A percentile compares a stretch with the other conserved stretches of the same genome.
phyloP scores from a whole-genome alignment of 2,113 vertebrate genomes.

The Syngnathus scovelli region DNA sequence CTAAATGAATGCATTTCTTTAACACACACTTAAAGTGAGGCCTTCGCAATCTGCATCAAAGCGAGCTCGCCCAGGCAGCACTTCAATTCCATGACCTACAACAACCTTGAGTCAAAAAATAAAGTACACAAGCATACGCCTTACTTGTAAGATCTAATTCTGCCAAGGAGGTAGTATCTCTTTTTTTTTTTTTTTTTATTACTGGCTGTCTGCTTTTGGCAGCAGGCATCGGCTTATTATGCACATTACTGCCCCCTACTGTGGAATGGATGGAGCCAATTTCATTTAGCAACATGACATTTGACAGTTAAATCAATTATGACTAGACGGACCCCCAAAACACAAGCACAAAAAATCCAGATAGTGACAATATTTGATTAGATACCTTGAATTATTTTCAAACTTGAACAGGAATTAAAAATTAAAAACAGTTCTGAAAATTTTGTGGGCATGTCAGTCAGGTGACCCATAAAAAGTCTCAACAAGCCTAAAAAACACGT shows the following conservation, averaged over 20 bases:
- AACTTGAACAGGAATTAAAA: too few relatives aligned
- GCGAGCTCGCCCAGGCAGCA: constrained; percentile 9
- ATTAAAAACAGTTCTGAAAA: too few relatives aligned
- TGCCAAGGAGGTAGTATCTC: background rate
- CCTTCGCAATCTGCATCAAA: constrained; percentile 5
- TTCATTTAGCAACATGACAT: background rate
- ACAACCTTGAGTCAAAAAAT: constrained; percentile 22
- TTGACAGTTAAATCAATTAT: background rate
- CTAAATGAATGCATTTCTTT: constrained; percentile 2
- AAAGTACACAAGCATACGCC: background rate
- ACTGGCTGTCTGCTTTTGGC: background rate
- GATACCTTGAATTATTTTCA: too few relatives aligned
- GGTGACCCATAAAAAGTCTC: too few relatives aligned
- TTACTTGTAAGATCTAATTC: background rate
- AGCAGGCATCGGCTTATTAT: background rate
- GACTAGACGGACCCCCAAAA: background rate
- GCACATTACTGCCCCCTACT: background rate
- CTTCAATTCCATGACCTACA: constrained; percentile 49
- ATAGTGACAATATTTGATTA: too few relatives aligned
- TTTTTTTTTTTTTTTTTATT: too few relatives aligned
- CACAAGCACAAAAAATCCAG: too few relatives aligned
- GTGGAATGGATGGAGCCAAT: background rate
- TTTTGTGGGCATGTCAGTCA: too few relatives aligned
- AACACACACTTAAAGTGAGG: constrained; percentile 7
- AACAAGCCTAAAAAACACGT: too few relatives aligned